Evolutionary conservation across 2,888 invertebrate species (phyloP).

Genomic region (Matsumyia berberina): DNA sequence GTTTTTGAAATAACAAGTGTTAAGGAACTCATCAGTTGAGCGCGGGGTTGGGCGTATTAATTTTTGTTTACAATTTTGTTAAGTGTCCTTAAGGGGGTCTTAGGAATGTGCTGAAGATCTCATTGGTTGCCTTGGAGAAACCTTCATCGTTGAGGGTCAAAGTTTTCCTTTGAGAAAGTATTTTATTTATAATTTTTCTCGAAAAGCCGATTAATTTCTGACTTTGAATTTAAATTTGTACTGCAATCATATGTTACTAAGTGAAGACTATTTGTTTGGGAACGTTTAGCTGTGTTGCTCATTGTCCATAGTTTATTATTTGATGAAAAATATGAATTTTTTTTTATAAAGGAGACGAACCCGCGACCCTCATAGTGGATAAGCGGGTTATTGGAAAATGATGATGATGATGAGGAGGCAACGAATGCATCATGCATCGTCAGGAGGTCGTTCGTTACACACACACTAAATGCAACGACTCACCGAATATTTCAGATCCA

Average conservation of each 20-base stretch:
- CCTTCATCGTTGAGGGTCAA: slow-evolving; percentile 7
- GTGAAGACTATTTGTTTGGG: too few species aligned
- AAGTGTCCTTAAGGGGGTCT: slow-evolving; percentile 3
- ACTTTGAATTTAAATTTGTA: not conserved
- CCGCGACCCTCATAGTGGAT: too few species aligned
- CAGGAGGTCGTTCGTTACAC: too few species aligned
- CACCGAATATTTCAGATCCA: too few species aligned
- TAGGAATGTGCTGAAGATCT: not conserved
- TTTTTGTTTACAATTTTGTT: slow-evolving; percentile 50
- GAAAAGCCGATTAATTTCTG: slow-evolving; percentile 11
- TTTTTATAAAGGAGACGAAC: too few species aligned
- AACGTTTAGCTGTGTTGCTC: too few species aligned
- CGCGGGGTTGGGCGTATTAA: slow-evolving; percentile 8
- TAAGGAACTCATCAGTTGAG: slow-evolving; percentile 29
- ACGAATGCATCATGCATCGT: too few species aligned
- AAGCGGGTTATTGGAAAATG: too few species aligned
- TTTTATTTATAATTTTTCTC: not conserved
- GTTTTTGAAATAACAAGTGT: slow-evolving; percentile 41
- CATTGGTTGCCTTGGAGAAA: slow-evolving; percentile 15
- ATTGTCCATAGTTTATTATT: too few species aligned
- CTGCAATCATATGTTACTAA: not conserved
- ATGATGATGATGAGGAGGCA: too few species aligned
- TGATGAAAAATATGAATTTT: too few species aligned
- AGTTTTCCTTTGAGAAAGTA: not conserved
- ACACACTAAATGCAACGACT: too few species aligned